Conservation (phyloP, 2,797 vertebrate species). For the Sebastes kiyomatsui region DNA sequence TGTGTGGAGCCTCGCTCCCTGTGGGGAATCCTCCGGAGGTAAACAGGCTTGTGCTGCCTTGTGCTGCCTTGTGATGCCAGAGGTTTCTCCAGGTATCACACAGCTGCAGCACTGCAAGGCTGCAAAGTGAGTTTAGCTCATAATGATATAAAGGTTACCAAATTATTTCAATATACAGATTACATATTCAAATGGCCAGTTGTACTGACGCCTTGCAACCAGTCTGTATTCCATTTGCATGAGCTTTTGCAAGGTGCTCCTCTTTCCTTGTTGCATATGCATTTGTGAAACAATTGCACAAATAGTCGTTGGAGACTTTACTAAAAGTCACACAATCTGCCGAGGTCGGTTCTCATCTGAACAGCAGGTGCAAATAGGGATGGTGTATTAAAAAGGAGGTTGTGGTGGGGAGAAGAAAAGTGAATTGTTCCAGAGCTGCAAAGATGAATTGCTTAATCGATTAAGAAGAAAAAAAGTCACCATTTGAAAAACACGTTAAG, state of each 20-base stretch:
- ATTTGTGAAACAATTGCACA: not conserved
- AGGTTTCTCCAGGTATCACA: constrained; percentile 22
- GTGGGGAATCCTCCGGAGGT: constrained; percentile 37
- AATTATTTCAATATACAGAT: not conserved
- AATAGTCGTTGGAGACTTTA: not conserved
- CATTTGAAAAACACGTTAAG: not conserved
- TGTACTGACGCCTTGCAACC: not conserved
- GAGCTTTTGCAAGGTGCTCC: not conserved
- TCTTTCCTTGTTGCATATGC: not conserved
- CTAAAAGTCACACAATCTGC: not conserved
- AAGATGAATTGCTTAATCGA: too few species aligned
- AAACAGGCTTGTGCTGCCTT: constrained; percentile 52
- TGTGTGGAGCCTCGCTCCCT: constrained; percentile 29
- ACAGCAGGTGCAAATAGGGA: not conserved
- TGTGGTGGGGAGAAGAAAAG: not conserved
- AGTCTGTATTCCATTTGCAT: not conserved
- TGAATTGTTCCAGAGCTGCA: not conserved
- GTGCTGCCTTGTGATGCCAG: constrained; percentile 65
- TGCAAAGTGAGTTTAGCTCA: not conserved
- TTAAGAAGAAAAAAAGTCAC: too few species aligned
- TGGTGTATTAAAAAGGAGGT: not conserved
- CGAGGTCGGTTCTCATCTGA: not conserved
- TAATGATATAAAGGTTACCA: not conserved
- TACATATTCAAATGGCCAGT: not conserved
- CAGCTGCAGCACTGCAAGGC: not conserved